Conservation (phyloP, 2,113 vertebrate species). For the Deroptyus accipitrinus region DNA sequence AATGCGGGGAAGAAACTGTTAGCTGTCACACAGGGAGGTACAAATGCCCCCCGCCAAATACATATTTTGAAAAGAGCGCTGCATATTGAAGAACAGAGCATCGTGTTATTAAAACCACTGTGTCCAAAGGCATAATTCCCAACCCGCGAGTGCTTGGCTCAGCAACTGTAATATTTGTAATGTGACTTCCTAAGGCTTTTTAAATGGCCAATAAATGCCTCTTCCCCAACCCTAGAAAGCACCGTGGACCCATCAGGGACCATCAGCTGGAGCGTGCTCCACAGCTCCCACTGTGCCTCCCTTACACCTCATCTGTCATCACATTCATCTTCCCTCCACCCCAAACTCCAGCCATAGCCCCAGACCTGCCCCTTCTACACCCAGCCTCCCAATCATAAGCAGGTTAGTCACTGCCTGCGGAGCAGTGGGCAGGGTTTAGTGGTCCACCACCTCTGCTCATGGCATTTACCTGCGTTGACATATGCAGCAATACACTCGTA, state of each 20-base stretch:
- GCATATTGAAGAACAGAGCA: background rate
- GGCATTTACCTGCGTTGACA: background rate
- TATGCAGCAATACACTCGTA: fast-evolving
- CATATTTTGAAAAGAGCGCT: background rate
- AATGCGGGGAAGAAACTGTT: background rate
- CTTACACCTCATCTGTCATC: background rate
- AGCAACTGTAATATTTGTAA: background rate
- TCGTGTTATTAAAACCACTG: background rate
- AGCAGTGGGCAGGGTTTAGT: background rate
- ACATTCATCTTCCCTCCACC: background rate
- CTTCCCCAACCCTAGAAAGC: background rate
- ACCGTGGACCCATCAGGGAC: fast-evolving
- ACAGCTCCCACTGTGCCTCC: background rate
- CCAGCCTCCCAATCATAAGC: background rate
- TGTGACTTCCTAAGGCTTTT: background rate
- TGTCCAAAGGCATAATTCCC: background rate
- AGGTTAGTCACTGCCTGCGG: background rate
- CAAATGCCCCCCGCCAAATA: background rate
- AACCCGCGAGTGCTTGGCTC: background rate
- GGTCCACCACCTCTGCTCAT: background rate
- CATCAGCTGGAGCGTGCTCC: background rate
- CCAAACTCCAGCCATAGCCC: background rate
- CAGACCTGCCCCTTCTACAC: background rate
- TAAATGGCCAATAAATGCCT: background rate
- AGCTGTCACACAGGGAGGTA: background rate